Conservation (phyloP, 2,888 invertebrate genomes). For the Tetranychus truncatus region DNA sequence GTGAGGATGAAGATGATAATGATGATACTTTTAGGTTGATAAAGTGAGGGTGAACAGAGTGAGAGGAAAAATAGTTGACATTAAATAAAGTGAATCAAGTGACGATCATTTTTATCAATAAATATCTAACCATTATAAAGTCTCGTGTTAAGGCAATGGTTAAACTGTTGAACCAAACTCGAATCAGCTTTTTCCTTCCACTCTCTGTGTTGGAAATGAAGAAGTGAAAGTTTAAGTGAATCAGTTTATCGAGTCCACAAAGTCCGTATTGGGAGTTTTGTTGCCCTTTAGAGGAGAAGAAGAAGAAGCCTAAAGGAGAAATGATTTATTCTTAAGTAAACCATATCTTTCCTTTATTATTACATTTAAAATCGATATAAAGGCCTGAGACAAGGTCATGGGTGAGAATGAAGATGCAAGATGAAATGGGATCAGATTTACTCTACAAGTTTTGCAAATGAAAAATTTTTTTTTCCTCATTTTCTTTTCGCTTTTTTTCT, state of each 20-base stretch:
- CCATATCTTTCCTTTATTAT: no score
- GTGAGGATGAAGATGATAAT: neutral
- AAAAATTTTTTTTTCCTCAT: neutral
- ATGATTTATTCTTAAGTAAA: neutral
- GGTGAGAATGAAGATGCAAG: neutral
- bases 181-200: no score
- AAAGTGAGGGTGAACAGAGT: no score
- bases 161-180: neutral
- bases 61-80: neutral
- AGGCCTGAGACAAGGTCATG: neutral
- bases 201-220: no score
- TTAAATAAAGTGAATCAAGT: neutral
- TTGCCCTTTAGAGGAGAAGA: neutral
- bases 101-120: slow-evolving; percentile 6
- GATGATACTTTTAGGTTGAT: neutral
- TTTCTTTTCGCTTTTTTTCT: no score
- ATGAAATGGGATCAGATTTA: neutral
- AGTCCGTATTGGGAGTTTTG: neutral
- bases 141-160: neutral
- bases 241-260: no score
- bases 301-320: neutral
- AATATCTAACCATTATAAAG: neutral
- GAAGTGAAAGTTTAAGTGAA: no score
- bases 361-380: neutral
- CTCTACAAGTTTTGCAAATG: neutral